Percentiles rank a stretch among this genome's conserved stretches.
These are phyloP conservation scores for Laothoe populi DNA, from an alignment of 2,888 invertebrate species.

Conservation along the genomic window DNA sequence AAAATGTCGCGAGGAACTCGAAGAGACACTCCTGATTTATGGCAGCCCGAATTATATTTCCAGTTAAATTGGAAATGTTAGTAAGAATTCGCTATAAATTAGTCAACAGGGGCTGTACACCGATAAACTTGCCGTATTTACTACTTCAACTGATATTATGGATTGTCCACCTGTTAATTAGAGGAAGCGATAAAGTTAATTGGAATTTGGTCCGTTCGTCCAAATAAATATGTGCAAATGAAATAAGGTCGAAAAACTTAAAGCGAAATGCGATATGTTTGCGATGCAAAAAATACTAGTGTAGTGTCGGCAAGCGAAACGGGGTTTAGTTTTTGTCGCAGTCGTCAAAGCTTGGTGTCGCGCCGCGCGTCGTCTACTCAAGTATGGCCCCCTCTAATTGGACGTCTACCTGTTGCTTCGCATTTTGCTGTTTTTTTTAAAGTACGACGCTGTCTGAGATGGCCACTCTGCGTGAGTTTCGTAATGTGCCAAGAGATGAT, in stretches of 20 bases:
- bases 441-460: slow-evolving; percentile 61
- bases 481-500: slow-evolving; percentile 54
- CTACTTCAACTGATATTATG: not conserved
- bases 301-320: slow-evolving; percentile 72
- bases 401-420: slow-evolving; percentile 82
- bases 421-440: slow-evolving; percentile 68
- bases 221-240: slow-evolving; percentile 38
- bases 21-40: slow-evolving; percentile 68
- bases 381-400: slow-evolving; percentile 79
- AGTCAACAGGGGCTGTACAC: slow-evolving; percentile 39
- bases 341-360: slow-evolving; percentile 77
- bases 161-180: not conserved
- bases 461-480: slow-evolving; percentile 70
- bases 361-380: slow-evolving; percentile 71
- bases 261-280: slow-evolving; percentile 71
- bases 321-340: slow-evolving; percentile 72
- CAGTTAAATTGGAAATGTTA: slow-evolving; percentile 68
- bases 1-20: slow-evolving; percentile 67
- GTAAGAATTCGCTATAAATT: slow-evolving; percentile 58
- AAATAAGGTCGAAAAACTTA: slow-evolving; percentile 66
- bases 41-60: slow-evolving; percentile 62
- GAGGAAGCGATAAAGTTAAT: not conserved
- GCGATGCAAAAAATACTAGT: slow-evolving; percentile 70
- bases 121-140: not conserved
- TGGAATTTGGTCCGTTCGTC: slow-evolving; percentile 5